These are phyloP conservation scores for Euplagia quadripunctaria DNA, from an alignment of 2,888 invertebrate genomes.

Conservation along the genomic window DNA sequence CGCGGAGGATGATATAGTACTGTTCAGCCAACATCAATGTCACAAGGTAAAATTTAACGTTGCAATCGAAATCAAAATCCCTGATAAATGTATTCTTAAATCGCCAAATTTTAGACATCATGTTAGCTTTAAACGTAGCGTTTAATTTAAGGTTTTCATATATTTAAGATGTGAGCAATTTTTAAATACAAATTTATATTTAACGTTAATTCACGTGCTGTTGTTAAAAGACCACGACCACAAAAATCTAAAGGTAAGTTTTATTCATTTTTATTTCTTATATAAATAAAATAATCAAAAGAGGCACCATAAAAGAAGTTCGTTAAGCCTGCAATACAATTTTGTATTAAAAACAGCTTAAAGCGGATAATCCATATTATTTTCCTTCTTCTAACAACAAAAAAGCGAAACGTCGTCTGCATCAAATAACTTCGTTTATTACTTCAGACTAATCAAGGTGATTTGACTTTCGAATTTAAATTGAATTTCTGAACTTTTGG, in stretches of 20 bases:
- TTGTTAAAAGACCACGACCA: neutral
- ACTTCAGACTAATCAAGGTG: constrained; percentile 19
- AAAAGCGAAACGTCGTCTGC: constrained; percentile 11
- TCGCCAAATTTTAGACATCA: no score
- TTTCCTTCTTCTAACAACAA: constrained; percentile 12
- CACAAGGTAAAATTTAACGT: no score
- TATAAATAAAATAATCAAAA: neutral
- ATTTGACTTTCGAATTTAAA: constrained; percentile 12
- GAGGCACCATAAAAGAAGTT: neutral
- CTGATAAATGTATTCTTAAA: no score
- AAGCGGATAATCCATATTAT: constrained; percentile 22
- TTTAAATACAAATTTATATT: no score
- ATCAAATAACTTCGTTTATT: constrained; percentile 25
- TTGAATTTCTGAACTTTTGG: neutral
- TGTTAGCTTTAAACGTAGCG: no score
- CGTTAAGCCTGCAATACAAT: constrained; percentile 8
- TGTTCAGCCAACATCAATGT: no score
- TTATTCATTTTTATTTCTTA: neutral
- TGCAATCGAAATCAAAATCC: no score
- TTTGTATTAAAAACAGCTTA: constrained; percentile 24
- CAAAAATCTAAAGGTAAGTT: neutral
- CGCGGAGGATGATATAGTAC: no score
- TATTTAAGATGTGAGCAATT: no score
- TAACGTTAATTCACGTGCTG: neutral
- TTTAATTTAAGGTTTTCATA: neutral